Evolutionary conservation across 2,888 invertebrate genomes (phyloP).

Genomic region (Pyrgus malvae): DNA sequence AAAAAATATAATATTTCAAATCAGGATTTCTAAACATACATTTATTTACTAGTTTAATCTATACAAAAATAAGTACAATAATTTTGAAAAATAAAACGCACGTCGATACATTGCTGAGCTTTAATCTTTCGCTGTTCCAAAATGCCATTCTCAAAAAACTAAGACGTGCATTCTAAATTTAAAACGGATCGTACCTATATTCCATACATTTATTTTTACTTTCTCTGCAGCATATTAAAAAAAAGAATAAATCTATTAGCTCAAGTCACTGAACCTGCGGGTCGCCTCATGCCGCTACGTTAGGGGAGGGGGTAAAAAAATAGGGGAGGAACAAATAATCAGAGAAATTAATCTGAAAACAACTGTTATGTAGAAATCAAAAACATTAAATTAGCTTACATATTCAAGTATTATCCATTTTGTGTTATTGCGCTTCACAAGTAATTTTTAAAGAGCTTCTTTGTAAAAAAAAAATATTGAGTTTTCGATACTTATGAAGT

Average conservation of each 20-base stretch:
- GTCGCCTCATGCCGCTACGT: conserved; percentile 54
- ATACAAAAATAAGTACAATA: background rate
- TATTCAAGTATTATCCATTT: too few species aligned
- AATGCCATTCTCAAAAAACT: conserved; percentile 51
- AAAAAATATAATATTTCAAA: conserved; percentile 40
- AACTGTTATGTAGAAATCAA: conserved; percentile 23
- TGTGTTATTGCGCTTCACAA: too few species aligned
- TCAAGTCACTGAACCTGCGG: conserved; percentile 38
- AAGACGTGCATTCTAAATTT: conserved; percentile 37
- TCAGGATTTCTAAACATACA: too few species aligned
- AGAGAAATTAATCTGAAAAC: conserved; percentile 39
- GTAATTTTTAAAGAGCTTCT: too few species aligned
- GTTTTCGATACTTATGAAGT: too few species aligned
- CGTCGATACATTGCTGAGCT: conserved; percentile 33
- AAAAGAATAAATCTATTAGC: conserved; percentile 44
- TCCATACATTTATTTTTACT: conserved; percentile 76
- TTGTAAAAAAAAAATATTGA: too few species aligned
- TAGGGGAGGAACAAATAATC: conserved; percentile 25
- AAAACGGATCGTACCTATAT: conserved; percentile 30
- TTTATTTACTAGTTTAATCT: background rate
- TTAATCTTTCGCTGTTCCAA: conserved; percentile 27
- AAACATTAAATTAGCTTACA: too few species aligned
- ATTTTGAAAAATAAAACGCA: conserved; percentile 33
- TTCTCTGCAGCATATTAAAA: conserved; percentile 70
- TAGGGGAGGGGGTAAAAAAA: conserved; percentile 22